Evolutionary conservation across 37 sponge, comb jelly and placozoan species (phyloP).

Genomic region (Halisarca cf. caerulea): DNA sequence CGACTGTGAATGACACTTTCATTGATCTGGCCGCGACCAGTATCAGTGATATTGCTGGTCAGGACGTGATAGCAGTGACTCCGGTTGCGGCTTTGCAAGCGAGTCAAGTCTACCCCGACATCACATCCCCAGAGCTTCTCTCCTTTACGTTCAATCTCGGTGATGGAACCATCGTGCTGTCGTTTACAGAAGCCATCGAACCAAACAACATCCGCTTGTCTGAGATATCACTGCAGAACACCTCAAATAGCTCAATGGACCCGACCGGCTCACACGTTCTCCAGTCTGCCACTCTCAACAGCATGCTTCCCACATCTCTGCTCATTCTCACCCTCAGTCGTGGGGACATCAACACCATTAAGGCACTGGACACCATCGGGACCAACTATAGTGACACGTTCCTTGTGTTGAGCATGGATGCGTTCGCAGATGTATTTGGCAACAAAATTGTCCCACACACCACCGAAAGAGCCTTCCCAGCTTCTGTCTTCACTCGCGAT

Average conservation of each 20-base stretch:
- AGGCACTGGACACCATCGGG: conserved; percentile 63
- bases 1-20: conserved; percentile 42
- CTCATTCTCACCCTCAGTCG: conserved; percentile 40
- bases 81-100: conserved; percentile 49
- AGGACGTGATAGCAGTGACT: conserved; percentile 71
- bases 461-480: conserved; percentile 50
- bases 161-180: conserved; percentile 48
- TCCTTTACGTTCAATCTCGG: conserved; percentile 75
- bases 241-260: conserved; percentile 23
- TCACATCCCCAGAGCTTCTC: conserved; percentile 52
- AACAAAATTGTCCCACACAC: conserved; percentile 65
- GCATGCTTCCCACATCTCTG: conserved; percentile 16
- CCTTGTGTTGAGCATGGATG: conserved; percentile 53
- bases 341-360: conserved; percentile 78
- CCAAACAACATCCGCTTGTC: conserved; percentile 29
- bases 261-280: conserved; percentile 4
- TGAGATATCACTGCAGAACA: conserved; percentile 70
- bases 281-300: not conserved
- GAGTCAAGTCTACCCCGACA: conserved; percentile 44
- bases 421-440: conserved; percentile 59
- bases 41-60: conserved; percentile 77
- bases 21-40: conserved; percentile 63
- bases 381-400: conserved; percentile 64
- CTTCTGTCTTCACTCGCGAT: conserved; percentile 58
- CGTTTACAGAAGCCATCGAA: conserved; percentile 82